Percentiles rank a stretch among this genome's conserved stretches.
Conservation (phyloP, 1,140 invertebrate genomes). For the Anagrus nilaparvatae region DNA sequence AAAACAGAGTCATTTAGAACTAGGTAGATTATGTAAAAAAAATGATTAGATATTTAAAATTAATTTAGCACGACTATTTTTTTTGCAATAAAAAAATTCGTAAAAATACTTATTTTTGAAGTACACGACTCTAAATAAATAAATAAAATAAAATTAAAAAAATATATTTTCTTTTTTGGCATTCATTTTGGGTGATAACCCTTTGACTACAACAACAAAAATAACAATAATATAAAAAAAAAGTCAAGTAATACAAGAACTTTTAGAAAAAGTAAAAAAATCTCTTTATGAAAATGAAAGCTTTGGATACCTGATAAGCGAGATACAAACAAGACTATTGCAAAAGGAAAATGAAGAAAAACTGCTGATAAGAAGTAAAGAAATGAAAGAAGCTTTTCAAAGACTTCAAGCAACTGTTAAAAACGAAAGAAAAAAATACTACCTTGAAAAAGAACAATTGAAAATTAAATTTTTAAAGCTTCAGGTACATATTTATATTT, state of each 20-base stretch:
- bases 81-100: no score
- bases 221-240: no score
- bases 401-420: slow-evolving; percentile 18
- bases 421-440: slow-evolving; percentile 16
- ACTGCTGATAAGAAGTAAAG: slow-evolving; percentile 16
- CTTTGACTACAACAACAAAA: no score
- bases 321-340: slow-evolving; percentile 13
- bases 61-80: no score
- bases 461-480: slow-evolving; percentile 16
- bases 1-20: no score
- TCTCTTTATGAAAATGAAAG: neutral
- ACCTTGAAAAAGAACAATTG: slow-evolving; percentile 16
- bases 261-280: neutral
- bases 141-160: no score
- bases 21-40: no score
- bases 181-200: no score
- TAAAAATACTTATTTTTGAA: no score
- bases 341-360: slow-evolving; percentile 18
- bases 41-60: no score
- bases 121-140: no score
- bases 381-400: slow-evolving; percentile 14
- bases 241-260: neutral
- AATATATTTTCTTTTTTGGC: no score
- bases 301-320: neutral
- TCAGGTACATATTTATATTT: slow-evolving; percentile 23